Evolutionary conservation across 92 coral and sea anemone species (phyloP).

Genomic region (Muricea muricata): DNA sequence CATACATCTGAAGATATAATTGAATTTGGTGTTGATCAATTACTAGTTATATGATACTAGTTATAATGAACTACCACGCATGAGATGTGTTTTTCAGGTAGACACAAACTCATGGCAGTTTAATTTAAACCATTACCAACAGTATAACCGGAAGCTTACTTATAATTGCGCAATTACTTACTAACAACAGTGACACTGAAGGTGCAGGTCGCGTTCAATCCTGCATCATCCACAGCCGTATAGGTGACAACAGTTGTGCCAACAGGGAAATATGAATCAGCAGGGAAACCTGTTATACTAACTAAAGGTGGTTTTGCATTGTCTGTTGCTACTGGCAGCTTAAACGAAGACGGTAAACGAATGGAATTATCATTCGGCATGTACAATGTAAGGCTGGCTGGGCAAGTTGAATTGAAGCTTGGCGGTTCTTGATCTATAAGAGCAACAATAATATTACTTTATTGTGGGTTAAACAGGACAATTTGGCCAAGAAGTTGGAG

Average conservation of each 20-base stretch:
- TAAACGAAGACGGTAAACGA: neutral
- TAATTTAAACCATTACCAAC: neutral
- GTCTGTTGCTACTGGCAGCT: neutral
- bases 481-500: no score
- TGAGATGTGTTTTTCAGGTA: neutral
- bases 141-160: no score
- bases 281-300: neutral
- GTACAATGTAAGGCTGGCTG: neutral
- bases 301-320: neutral
- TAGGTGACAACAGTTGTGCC: neutral
- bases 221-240: neutral
- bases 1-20: conserved; percentile 16
- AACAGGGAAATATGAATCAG: neutral
- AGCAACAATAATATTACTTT: neutral
- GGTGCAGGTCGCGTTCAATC: neutral
- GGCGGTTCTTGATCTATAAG: conserved; percentile 2
- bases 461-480: no score
- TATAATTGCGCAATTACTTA: no score
- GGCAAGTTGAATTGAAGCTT: conserved; percentile 1
- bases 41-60: no score
- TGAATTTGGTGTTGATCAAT: no score
- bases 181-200: neutral
- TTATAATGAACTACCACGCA: no score
- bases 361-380: neutral
- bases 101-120: no score